These are phyloP conservation scores for Mormyrops boulengeri DNA, from an alignment of 2,797 vertebrate species.

Conservation along the genomic window DNA sequence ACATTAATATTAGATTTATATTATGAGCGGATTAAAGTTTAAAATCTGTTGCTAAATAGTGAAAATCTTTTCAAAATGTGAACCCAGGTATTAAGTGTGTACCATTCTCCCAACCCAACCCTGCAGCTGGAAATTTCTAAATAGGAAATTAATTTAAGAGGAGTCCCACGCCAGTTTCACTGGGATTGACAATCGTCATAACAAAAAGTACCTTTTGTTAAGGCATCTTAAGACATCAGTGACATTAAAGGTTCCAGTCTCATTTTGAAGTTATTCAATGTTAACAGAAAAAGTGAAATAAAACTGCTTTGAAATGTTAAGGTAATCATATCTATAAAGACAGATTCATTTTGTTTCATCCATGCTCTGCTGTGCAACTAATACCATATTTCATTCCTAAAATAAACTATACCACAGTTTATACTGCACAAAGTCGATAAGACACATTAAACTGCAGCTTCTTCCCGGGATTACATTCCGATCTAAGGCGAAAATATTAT, in stretches of 20 bases:
- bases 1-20: not conserved
- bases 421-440: not conserved
- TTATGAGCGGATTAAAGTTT: not conserved
- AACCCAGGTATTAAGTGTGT: not conserved
- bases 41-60: not conserved
- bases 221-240: not conserved
- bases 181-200: not conserved
- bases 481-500: not conserved
- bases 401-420: not conserved
- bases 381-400: not conserved
- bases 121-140: not conserved
- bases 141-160: not conserved
- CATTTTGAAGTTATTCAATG: not conserved
- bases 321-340: not conserved
- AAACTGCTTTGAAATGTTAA: not conserved
- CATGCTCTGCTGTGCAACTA: not conserved
- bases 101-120: not conserved
- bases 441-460: not conserved
- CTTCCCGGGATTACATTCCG: not conserved
- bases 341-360: not conserved
- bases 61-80: conserved; percentile 1
- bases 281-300: not conserved
- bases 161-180: not conserved
- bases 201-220: not conserved
- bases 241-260: not conserved